Conservation (phyloP, 2,113 vertebrate genomes). For the Chascanopsetta lugubris region DNA sequence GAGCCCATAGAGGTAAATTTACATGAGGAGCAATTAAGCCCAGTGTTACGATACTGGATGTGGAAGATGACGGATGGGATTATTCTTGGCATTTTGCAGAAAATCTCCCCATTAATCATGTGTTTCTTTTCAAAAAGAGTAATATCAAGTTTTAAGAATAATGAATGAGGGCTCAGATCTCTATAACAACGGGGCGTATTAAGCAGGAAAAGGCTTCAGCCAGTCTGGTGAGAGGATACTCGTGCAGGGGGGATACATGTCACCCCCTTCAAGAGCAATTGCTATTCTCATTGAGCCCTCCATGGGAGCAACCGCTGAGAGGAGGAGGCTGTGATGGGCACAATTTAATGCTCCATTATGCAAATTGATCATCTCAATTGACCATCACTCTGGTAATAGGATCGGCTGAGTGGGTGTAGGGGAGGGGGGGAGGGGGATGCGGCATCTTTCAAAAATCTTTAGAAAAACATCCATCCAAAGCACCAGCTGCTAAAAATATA, state of each 20-base stretch:
- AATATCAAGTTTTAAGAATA: neutral
- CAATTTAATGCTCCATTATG: conserved; percentile 87
- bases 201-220: conserved; percentile 45
- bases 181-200: conserved; percentile 56
- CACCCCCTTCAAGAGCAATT: conserved; percentile 73
- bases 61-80: neutral
- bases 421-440: conserved; percentile 49
- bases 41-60: conserved; percentile 43
- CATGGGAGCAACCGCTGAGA: conserved; percentile 64
- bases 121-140: neutral
- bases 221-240: conserved; percentile 57
- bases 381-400: conserved; percentile 81
- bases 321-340: conserved; percentile 75
- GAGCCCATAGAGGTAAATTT: too few relatives aligned
- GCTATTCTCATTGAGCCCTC: conserved; percentile 67
- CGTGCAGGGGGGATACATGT: conserved; percentile 63
- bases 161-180: conserved; percentile 63
- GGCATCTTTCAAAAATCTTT: conserved; percentile 66
- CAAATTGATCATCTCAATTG: conserved; percentile 87
- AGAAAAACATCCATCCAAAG: conserved; percentile 66
- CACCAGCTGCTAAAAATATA: conserved; percentile 75
- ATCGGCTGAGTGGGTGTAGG: conserved; percentile 66
- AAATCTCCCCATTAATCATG: neutral
- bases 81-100: conserved; percentile 19
- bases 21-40: too few relatives aligned